Base-by-base conservation (phyloP, 2,797 vertebrate genomes). In the Muscicapa striata region DNA sequence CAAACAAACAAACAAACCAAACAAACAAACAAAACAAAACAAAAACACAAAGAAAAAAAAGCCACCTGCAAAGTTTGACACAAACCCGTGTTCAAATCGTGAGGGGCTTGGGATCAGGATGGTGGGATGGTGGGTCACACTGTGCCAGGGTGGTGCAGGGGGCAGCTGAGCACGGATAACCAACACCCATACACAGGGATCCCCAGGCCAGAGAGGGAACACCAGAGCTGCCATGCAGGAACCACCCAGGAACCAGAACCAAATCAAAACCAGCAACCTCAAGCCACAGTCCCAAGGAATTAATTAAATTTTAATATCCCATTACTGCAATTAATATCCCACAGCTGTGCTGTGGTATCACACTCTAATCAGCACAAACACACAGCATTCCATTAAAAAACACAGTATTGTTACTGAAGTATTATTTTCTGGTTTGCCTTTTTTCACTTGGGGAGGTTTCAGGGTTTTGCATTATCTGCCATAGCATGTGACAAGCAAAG, bases 171-270 rank as follows among this genome's bases (percentile, higher is more conserved):
- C 36, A 30, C 0, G 0, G 5, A 62, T 12, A 57, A 40, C 24
- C 30, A 59, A 4, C 15, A 3, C 13, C 22, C 13, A 9, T 1
- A 13, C 55, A 6, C 0, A 2, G 18, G 27, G 5, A 43, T 20
- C 9, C 7, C 40, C 19, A 1, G 5, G 12, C 3, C 5, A 2
- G 19, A 13, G 38, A 24, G 34, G 14, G 18, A 38, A 13, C 32
- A 3, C 11, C 14, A 1, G 13, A 57, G 57, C 15, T 14, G 48
- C 19, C 5, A 5, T 6, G 15, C 13, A 15, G 32, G 0, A 58
- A 7, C 27, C 2, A 8, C 12, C 36, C 27, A 8, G 7, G 13
- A 11, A n/a, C 26, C 34, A 24, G 48, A 30, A 43, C 2, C 19
- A 16, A 9, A 67, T 43, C 19, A 41, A n/a, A 55, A 61, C 1